A percentile compares a stretch with the other conserved stretches of the same genome.
These are phyloP conservation scores for Gastrophryne carolinensis DNA, from an alignment of 2,797 vertebrate species.

Conservation along the genomic window DNA sequence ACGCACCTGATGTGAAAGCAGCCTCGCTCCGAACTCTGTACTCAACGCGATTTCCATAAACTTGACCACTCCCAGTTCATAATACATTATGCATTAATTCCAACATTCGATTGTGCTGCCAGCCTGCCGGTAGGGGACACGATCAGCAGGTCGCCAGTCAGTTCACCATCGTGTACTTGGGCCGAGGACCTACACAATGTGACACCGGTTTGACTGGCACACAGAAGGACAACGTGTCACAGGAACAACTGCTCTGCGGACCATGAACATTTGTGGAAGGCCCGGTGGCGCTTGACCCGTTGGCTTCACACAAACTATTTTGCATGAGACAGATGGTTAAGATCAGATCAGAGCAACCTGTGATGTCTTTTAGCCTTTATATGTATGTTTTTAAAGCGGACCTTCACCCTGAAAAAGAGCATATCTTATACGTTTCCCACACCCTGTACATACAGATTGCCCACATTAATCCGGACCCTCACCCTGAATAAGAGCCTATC, in stretches of 20 bases:
- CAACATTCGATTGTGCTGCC: slow-evolving; percentile 21
- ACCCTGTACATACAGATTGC: too few relatives aligned
- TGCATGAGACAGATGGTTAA: neutral
- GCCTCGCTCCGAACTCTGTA: slow-evolving; percentile 43
- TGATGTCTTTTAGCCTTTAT: neutral
- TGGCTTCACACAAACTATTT: neutral
- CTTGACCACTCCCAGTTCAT: slow-evolving; percentile 41
- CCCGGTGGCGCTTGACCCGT: neutral
- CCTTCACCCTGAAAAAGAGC: too few relatives aligned
- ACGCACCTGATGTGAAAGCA: slow-evolving; percentile 38
- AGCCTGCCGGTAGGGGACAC: slow-evolving; percentile 47
- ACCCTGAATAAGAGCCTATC: too few relatives aligned
- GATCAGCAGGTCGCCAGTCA: slow-evolving; percentile 37
- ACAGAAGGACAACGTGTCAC: neutral
- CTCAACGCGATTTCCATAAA: slow-evolving; percentile 31
- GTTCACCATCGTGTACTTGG: neutral
- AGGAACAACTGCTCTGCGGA: neutral
- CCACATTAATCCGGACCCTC: too few relatives aligned
- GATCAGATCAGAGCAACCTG: neutral
- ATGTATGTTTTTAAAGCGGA: neutral
- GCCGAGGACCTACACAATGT: neutral
- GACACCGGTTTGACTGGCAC: neutral
- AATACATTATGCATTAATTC: slow-evolving; percentile 46
- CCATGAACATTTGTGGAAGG: neutral
- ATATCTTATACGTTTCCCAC: too few relatives aligned